Percentiles rank a stretch among this genome's conserved stretches.
Conservation (phyloP, 2,113 vertebrate species). For the Epinephelus cyanopodus region DNA sequence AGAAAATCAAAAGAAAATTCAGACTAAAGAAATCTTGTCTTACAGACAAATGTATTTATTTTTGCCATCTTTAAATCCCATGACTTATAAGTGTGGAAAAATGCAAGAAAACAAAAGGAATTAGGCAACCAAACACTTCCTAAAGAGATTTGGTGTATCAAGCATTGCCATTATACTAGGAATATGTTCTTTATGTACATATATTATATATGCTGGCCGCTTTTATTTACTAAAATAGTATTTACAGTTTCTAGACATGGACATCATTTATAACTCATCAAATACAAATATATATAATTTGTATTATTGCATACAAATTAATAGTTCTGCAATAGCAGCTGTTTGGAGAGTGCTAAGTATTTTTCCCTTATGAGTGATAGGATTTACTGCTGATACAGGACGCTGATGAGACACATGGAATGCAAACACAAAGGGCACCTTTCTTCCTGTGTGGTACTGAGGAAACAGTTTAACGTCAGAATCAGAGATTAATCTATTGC, state of each 20-base stretch:
- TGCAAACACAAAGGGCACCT: constrained; percentile 54
- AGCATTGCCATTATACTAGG: constrained; percentile 65
- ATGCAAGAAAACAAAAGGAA: constrained; percentile 67
- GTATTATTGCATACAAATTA: constrained; percentile 77
- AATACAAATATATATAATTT: constrained; percentile 82
- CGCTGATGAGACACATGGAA: constrained; percentile 54
- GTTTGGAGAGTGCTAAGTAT: constrained; percentile 56
- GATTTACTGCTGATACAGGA: constrained; percentile 47
- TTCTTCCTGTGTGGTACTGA: constrained; percentile 29
- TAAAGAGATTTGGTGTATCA: constrained; percentile 58
- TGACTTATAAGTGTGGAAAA: constrained; percentile 67
- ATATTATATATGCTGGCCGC: constrained; percentile 52
- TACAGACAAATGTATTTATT: constrained; percentile 72
- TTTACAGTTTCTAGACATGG: constrained; percentile 79
- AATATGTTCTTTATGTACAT: constrained; percentile 69
- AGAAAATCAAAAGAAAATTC: constrained; percentile 37
- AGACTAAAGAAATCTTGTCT: constrained; percentile 43
- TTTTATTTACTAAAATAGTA: constrained; percentile 83
- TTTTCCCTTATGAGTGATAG: constrained; percentile 46
- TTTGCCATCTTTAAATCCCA: constrained; percentile 60
- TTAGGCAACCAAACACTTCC: constrained; percentile 60
- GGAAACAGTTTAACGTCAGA: constrained; percentile 57
- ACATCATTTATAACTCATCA: constrained; percentile 70
- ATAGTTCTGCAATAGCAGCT: constrained; percentile 54
- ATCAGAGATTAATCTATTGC: constrained; percentile 66